These are phyloP conservation scores for Helicoverpa armigera DNA, from an alignment of 1,140 invertebrate species.

Conservation along the genomic window DNA sequence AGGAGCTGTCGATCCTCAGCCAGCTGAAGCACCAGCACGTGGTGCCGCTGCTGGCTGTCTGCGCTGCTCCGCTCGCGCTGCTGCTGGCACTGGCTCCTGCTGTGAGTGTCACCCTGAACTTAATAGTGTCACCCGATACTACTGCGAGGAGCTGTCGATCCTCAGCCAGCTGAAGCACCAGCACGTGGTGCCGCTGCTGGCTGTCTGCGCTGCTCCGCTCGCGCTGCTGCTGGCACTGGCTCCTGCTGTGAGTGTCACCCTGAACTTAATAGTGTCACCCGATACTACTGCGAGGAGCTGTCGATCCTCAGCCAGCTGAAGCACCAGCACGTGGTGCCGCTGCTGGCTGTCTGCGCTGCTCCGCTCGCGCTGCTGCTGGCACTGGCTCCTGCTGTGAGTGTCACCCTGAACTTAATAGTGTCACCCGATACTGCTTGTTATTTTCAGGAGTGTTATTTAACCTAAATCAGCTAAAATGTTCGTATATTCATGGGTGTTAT, in stretches of 20 bases:
- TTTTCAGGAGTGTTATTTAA: no score
- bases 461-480: no score
- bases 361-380: constrained; percentile 97
- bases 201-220: constrained; percentile 95
- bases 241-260: constrained; percentile 85
- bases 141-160: constrained; percentile 98
- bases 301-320: constrained; percentile 94
- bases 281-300: constrained; percentile 98
- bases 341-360: constrained; percentile 95
- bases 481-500: no score
- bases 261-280: no score
- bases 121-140: constrained; percentile 76
- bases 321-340: constrained; percentile 96
- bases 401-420: no score
- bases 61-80: constrained; percentile 95
- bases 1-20: constrained; percentile 96
- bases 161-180: constrained; percentile 94
- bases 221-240: constrained; percentile 96
- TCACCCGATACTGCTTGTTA: constrained; percentile 87
- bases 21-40: constrained; percentile 96
- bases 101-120: constrained; percentile 52
- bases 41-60: constrained; percentile 96
- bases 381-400: constrained; percentile 91
- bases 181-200: constrained; percentile 97
- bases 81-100: constrained; percentile 96